phyloP scores from a whole-genome alignment of 2,888 invertebrate species.

The Tortricodes alternella region DNA sequence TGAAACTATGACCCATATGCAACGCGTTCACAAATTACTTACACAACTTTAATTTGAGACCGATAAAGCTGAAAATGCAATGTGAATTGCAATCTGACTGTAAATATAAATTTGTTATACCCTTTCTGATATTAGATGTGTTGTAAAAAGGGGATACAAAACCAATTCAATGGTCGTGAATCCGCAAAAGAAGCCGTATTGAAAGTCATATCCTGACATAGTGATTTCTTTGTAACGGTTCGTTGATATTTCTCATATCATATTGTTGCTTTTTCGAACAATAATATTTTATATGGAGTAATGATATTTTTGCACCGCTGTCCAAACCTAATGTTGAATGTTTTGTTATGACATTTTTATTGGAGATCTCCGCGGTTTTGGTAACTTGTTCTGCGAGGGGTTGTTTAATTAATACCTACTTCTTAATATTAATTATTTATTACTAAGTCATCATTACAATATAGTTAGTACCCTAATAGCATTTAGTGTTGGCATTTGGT shows the following conservation, averaged over 20 bases:
- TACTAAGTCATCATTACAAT: no score
- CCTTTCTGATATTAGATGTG: conserved; percentile 15
- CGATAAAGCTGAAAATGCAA: conserved; percentile 6
- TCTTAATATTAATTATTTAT: no score
- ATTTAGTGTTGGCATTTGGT: no score
- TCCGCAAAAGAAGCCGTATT: conserved; percentile 23
- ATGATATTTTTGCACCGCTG: conserved; percentile 19
- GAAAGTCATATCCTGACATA: conserved; percentile 25
- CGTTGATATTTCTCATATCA: conserved; percentile 19
- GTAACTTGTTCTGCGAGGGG: no score
- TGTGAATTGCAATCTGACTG: background rate
- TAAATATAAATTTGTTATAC: background rate
- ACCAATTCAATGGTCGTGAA: conserved; percentile 21
- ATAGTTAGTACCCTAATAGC: no score
- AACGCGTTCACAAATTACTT: background rate
- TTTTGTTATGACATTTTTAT: conserved; percentile 3
- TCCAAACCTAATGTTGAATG: background rate
- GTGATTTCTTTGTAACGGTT: conserved; percentile 23
- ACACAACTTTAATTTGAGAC: background rate
- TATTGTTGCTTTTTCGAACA: conserved; percentile 14
- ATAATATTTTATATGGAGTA: conserved; percentile 13
- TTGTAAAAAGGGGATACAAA: conserved; percentile 26
- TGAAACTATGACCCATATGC: conserved; percentile 5
- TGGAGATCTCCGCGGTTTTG: background rate
- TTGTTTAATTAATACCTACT: no score